Base-by-base conservation (phyloP, 92 coral and sea anemone genomes). In the Chrysogorgia sp. region DNA sequence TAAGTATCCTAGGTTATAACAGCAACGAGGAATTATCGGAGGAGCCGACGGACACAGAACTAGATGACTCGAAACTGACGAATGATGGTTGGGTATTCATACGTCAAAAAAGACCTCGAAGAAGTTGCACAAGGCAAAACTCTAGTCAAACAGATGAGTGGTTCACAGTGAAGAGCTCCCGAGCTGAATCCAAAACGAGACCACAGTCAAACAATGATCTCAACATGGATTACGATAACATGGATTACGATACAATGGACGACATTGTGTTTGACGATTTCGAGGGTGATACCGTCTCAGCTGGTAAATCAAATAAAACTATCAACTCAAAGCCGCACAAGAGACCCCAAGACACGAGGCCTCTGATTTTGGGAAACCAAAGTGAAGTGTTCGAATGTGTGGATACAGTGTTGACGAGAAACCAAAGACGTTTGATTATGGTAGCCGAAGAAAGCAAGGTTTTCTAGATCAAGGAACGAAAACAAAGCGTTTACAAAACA, bases 71-170 rank as follows among this genome's bases (percentile, higher is more conserved):
- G 12, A 82, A 60, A 58, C 82, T 88, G n/a, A 84, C 77, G 41
- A 85, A 90, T 10, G 92, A 80, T 14, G 98, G 85, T 55, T 94
- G 98, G 98, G 97, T 94, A n/a, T 91, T 90, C 82, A 88, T 94
- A 20, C 65, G 79, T n/a, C 89, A 91, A 45, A 85, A 85, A 34
- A 34, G 79, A 55, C 79, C 79, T 34, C 64, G 25, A 10, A 72
- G 79, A 32, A 72, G 50, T 10, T 72, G 79, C 21, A 56, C 79
- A 14, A 72, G 55, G 59, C 65, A 21, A 72, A 34, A 52, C 49
- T 9, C 60, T 0, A 56, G 34, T 30, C 31, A 72, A 53, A 23
- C 63, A 32, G 65, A 72, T 8, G 79, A 56, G 7, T 72, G 79
- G 79, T 53, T n/a, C 13, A 72, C 65, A 13, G 79, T 72, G 5